These are phyloP conservation scores for Eucidaris tribuloides DNA, from an alignment of 35 echinoderm and acorn worm genomes.

Conservation along the genomic window DNA sequence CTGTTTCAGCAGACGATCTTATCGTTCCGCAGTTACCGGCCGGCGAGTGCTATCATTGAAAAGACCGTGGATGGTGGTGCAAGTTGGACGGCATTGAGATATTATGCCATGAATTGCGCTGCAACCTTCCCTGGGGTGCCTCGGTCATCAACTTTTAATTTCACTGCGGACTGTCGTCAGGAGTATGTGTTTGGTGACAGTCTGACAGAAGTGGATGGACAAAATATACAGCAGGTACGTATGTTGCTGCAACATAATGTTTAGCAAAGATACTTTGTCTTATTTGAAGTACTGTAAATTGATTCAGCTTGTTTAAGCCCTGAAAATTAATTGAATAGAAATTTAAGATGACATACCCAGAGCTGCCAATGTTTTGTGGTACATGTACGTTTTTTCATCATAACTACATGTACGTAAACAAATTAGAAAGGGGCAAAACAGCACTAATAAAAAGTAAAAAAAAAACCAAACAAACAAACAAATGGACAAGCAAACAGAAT, in stretches of 20 bases:
- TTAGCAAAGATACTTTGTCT: not conserved
- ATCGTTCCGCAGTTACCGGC: conserved; percentile 64
- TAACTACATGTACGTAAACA: too few species aligned
- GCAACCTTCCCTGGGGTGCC: conserved; percentile 59
- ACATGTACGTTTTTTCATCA: too few species aligned
- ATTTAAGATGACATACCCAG: too few species aligned
- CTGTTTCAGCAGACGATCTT: conserved; percentile 64
- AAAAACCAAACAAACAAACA: too few species aligned
- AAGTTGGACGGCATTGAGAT: conserved; percentile 57
- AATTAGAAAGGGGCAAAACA: too few species aligned
- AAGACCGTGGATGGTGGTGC: conserved; percentile 48
- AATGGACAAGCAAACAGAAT: too few species aligned
- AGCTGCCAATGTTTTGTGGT: too few species aligned
- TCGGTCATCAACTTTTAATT: not conserved
- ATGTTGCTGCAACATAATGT: not conserved
- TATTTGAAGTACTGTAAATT: too few species aligned
- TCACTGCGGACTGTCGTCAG: conserved; percentile 35
- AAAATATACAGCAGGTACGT: conserved; percentile 77
- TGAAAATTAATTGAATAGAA: too few species aligned
- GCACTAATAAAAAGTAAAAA: too few species aligned
- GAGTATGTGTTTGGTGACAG: conserved; percentile 62
- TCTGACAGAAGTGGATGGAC: conserved; percentile 25
- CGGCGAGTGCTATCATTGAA: conserved; percentile 63
- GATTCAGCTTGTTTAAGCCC: too few species aligned
- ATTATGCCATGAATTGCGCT: conserved; percentile 62